Base-by-base conservation (phyloP, 2,113 vertebrate species). In the Sinocyclocheilus grahami region DNA sequence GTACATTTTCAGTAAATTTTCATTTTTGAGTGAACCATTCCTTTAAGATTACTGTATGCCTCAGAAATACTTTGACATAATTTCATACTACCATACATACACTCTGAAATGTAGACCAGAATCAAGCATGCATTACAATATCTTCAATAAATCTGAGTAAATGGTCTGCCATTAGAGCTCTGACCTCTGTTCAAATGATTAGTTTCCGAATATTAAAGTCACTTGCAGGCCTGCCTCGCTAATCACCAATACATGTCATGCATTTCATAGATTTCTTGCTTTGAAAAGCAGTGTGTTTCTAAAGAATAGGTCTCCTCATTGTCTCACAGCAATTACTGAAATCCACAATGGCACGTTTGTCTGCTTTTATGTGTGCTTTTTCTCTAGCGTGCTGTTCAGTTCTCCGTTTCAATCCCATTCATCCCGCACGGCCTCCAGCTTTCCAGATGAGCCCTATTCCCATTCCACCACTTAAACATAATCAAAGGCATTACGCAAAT, bases 201-300 rank as follows among this genome's bases (percentile, higher is more conserved):
- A 84, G 42, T 69, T 30, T 87, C 69, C 58, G 42, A 33, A 63
- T 42, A 82, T 76, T 75, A 60, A 27, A 63, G 78, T 60, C 72
- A 71, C 79, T 78, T 67, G 58, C 30, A 62, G 71, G 71, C 37
- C 76, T 71, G 83, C 67, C 55, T 42, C 22, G 12, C 55, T 84
- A 71, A 85, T 89, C 33, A 84, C 78, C 78, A 77, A 87, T 86
- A 78, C 82, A 88, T 77, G 82, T 75, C 46, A 75, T 69, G 58
- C 37, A 85, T 77, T 53, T 51, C 14, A 78, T 58, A 67, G 77
- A 67, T 69, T 86, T 85, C 75, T 20, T 77, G 71, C 72, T 72
- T 81, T 82, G 63, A 85, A 89, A 80, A 89, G 46, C 72, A 85
- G 58, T 7, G 74, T 53, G 69, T 27, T 69, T 37, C 81, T 72